Conservation (phyloP, 2,888 invertebrate species). For the Ornithoptera alexandrae region DNA sequence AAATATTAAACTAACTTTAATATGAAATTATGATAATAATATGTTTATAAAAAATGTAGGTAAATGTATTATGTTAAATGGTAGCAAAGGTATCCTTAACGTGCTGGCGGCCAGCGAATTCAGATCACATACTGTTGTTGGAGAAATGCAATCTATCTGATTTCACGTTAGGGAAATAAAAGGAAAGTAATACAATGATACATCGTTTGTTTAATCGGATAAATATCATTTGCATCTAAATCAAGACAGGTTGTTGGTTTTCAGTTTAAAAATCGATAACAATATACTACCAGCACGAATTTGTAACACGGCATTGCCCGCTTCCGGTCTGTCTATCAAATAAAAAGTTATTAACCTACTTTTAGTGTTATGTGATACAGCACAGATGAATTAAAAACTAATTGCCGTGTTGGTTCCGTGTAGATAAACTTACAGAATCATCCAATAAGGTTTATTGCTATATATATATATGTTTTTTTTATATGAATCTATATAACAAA, state of each 20-base stretch:
- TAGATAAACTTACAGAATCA: neutral
- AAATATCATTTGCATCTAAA: neutral
- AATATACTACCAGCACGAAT: constrained; percentile 1
- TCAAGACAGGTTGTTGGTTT: neutral
- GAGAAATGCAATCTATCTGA: neutral
- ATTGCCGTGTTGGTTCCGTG: neutral
- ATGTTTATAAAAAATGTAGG: neutral
- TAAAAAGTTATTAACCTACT: constrained; percentile 27
- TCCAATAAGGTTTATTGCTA: neutral
- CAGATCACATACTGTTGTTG: neutral
- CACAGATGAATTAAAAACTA: constrained; percentile 15
- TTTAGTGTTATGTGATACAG: constrained; percentile 16
- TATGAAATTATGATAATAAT: no score
- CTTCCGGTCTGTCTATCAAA: constrained; percentile 22
- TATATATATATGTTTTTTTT: neutral
- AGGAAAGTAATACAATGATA: neutral
- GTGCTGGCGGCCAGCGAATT: neutral
- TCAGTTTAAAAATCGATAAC: constrained; percentile 6
- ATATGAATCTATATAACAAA: no score
- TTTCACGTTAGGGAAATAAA: neutral
- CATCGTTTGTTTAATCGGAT: neutral
- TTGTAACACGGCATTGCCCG: constrained; percentile 15
- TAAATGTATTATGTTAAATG: neutral
- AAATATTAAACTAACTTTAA: no score
- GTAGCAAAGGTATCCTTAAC: neutral